Evolutionary conservation across 2,113 vertebrate species (phyloP), one percentile per base, ranked within the genome.

Genomic region (Girardinichthys multiradiatus): DNA sequence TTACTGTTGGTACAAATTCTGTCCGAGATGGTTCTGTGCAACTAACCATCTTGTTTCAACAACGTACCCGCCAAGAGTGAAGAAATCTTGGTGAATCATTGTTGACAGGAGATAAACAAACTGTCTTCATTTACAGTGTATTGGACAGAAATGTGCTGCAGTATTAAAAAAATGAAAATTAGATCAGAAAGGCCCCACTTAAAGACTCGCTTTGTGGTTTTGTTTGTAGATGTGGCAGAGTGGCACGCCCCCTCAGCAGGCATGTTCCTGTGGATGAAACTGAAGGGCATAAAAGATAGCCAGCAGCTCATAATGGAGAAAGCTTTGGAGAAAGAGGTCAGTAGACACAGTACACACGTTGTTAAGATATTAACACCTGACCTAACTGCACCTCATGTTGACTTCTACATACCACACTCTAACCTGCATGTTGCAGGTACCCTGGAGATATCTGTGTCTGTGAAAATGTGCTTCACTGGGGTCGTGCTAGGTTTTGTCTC

Each of bases 251-350:
- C 98, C 3, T 82, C 92, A 27, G 97, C 96, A 13, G 97, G 97
- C 70, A 97, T 99, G 97, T 99, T 99, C 90, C 86, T 98, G 28
- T 99, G 98, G 98, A 90, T 99, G 85, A 97, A 95, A 90, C 90
- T 99, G 27, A 98, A 96, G 79, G 95, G 94, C 69, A 72, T 99
- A 82, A 42, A 92, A 31, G 96, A 99, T 68, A 95, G 94, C 33
- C 93, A 95, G 48, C 86, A 94, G 76, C 89, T 98, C 80, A 96
- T 98, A 70, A 95, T 92, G 94, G 91, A 98, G 88, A 98, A 96
- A 84, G 97, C 96, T 24, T 64, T 98, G 86, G 91, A 97, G 83
- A 98, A 96, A 80, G 95, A 97, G 95, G 97, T 98, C 91, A 37
- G 79, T 1, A 27, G 33, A 37, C 42, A 68, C 48, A 72, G n/a